Base-by-base conservation (phyloP, 2,797 vertebrate species). In the Myotis planiceps region DNA sequence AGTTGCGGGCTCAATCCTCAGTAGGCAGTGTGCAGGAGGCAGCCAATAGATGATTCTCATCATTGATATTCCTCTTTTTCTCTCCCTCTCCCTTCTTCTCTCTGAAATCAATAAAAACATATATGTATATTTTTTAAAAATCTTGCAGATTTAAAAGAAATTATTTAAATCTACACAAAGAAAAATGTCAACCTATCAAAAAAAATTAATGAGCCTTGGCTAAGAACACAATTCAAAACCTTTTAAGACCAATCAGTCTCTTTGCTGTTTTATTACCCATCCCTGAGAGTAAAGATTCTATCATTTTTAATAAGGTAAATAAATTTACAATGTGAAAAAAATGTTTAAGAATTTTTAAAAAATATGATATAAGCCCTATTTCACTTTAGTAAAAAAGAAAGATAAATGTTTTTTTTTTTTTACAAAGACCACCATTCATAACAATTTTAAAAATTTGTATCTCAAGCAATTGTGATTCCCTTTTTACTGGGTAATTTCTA, bases 161-260 rank as follows among this genome's bases (percentile, higher is more conserved):
- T 96, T 96, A 78, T 84, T 98, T 96, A 91, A 98, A 97, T 96
- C 96, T 93, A 96, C 94, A 94, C 1, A 96, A 96, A 97, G 94
- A 95, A 97, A 96, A 94, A 89, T 14, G 74, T 87, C 95, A 96
- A 95, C 60, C 58, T 74, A 79, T 68, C 85, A 78, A 42, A 94
- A 96, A 91, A 69, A 14, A 32, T 92, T 88, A 88, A 15, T 85
- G 91, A 98, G 89, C 97, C 97, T 96, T 97, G 96, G 96, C 90
- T 85, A 74, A 74, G 69, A 60, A 14, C 9, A 68, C 27, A 97
- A 71, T 32, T 81, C n/a, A 60, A 25, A 88, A 58, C 63, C 93
- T 79, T 93, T 81, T 68, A 42, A 68, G 45, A 29, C 76, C 47
- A 51, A 90, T 97, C 97, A 93, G 74, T 96, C 66, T 86, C 89